These are phyloP conservation scores for Dynastes tityus DNA, from an alignment of 2,888 invertebrate genomes.

Conservation along the genomic window DNA sequence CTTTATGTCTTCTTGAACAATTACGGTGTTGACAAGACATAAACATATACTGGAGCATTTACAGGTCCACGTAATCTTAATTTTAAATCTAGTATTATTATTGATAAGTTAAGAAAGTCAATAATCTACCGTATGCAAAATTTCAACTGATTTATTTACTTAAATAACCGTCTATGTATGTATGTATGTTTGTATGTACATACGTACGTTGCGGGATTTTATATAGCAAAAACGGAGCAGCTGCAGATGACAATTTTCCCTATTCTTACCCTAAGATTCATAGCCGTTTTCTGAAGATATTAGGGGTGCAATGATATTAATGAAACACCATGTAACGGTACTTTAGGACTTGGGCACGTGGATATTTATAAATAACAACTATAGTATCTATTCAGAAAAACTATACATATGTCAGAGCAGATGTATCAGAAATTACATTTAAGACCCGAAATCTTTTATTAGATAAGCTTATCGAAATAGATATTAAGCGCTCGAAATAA, in stretches of 20 bases:
- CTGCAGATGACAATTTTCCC: conserved; percentile 62
- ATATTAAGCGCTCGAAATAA: background rate
- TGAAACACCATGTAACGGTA: conserved; percentile 52
- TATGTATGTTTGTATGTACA: background rate
- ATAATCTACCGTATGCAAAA: conserved; percentile 5
- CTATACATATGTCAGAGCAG: background rate
- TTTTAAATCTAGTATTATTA: background rate
- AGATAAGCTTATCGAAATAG: background rate
- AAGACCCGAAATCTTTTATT: too few species aligned
- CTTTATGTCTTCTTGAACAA: conserved; percentile 7
- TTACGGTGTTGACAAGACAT: conserved; percentile 25
- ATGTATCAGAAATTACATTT: background rate
- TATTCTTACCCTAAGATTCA: conserved; percentile 62
- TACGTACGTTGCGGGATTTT: background rate
- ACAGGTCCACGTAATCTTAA: conserved; percentile 2
- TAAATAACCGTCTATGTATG: background rate
- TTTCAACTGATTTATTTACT: conserved; percentile 19
- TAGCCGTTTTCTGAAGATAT: conserved; percentile 59
- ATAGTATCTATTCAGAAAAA: too few species aligned
- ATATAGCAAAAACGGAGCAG: conserved; percentile 59
- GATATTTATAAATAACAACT: background rate
- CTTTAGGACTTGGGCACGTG: conserved; percentile 23
- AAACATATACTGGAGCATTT: conserved; percentile 12
- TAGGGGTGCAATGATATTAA: conserved; percentile 57
- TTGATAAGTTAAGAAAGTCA: background rate